Percentiles rank a stretch among this genome's conserved stretches.
Conservation (phyloP, 2,797 vertebrate genomes). For the Tangara arthus region DNA sequence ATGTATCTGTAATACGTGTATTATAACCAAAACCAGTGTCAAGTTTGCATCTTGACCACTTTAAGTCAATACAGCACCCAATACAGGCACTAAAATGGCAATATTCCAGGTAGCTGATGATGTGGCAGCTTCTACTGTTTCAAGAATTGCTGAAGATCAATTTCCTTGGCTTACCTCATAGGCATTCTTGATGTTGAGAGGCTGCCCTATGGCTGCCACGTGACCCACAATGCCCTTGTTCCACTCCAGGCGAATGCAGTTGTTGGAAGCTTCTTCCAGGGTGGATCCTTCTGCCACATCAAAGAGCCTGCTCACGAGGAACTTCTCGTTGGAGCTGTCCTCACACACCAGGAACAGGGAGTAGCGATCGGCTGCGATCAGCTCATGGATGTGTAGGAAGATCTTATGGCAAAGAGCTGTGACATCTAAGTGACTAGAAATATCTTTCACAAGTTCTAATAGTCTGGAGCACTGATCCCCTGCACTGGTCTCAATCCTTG, state of each 20-base stretch:
- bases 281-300: constrained; percentile 96
- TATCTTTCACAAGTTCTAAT: constrained; percentile 93
- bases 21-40: not conserved
- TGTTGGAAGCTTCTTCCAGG: constrained; percentile 92
- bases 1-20: not conserved
- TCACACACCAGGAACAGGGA: constrained; percentile 95
- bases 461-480: constrained; percentile 89
- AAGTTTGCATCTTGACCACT: not conserved
- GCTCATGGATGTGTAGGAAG: constrained; percentile 94
- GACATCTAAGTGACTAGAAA: constrained; percentile 94
- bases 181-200: constrained; percentile 93
- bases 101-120: not conserved
- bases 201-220: constrained; percentile 89
- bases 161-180: constrained; percentile 85
- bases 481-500: constrained; percentile 61
- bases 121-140: not conserved
- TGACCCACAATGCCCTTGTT: constrained; percentile 98
- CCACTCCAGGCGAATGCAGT: constrained; percentile 92
- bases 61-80: not conserved
- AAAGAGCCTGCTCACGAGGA: constrained; percentile 92
- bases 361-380: constrained; percentile 93
- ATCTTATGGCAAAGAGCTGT: constrained; percentile 96
- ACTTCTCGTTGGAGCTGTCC: constrained; percentile 96
- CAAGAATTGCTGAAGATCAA: not conserved
- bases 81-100: not conserved